phyloP scores from a whole-genome alignment of 2,113 vertebrate species.

The Chaetodon trifascialis region DNA sequence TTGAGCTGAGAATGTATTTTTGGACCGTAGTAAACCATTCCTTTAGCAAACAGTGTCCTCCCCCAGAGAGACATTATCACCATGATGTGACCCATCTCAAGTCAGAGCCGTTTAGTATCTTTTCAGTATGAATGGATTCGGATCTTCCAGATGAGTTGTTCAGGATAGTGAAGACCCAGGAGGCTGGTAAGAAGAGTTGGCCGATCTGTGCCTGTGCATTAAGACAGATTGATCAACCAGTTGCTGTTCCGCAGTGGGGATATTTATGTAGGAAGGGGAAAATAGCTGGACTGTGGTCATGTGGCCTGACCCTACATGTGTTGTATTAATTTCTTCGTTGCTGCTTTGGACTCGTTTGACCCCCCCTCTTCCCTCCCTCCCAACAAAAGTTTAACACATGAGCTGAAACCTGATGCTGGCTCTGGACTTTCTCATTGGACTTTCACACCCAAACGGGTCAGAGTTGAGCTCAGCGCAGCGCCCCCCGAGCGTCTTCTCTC shows the following conservation, averaged over 20 bases:
- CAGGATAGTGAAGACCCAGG: slow-evolving; percentile 46
- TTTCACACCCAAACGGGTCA: slow-evolving; percentile 72
- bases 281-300: slow-evolving; percentile 48
- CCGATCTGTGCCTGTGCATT: slow-evolving; percentile 32
- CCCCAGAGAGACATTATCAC: slow-evolving; percentile 55
- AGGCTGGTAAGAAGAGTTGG: slow-evolving; percentile 39
- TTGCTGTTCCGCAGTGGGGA: slow-evolving; percentile 52
- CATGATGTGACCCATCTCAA: slow-evolving; percentile 56
- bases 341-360: slow-evolving; percentile 65
- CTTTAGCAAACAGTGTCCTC: slow-evolving; percentile 58
- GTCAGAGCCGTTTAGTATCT: slow-evolving; percentile 62
- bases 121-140: slow-evolving; percentile 47
- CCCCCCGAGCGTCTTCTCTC: slow-evolving; percentile 40
- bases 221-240: slow-evolving; percentile 65
- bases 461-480: slow-evolving; percentile 52
- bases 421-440: slow-evolving; percentile 68
- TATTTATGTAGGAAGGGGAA: slow-evolving; percentile 41
- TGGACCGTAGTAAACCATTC: slow-evolving; percentile 72
- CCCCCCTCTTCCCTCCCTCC: neutral
- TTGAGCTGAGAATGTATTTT: slow-evolving; percentile 71
- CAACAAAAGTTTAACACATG: slow-evolving; percentile 47
- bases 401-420: slow-evolving; percentile 60
- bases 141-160: slow-evolving; percentile 61
- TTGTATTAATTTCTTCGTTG: slow-evolving; percentile 54
- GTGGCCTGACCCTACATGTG: slow-evolving; percentile 62